Base-by-base conservation (phyloP, 2,797 vertebrate genomes). In the Alosa sapidissima region DNA sequence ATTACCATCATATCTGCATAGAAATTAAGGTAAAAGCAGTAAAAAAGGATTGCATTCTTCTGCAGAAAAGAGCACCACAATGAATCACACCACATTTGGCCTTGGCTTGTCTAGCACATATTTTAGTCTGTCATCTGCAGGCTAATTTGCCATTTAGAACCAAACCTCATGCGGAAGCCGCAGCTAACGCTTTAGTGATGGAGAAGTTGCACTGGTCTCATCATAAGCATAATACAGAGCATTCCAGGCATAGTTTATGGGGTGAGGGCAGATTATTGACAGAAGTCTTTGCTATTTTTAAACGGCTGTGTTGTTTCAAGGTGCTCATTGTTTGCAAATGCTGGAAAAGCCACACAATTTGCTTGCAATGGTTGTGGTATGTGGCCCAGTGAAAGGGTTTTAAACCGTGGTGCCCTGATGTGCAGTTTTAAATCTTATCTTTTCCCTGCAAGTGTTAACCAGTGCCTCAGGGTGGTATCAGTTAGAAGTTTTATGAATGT, bases 221-320 rank as follows among this genome's bases (percentile, higher is more conserved):
- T 78, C 72, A 78, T 47, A 45, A 7, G 16, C 72, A 78, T 47
- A 78, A 78, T 33, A 47, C 41, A 21, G 5, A 19, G 19, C 72
- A 78, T 78, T 78, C 72, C 72, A 21, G 72, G 72, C 72, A 78
- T 78, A 78, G 72, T 41, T 45, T 33, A 19, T 16, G 68, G 68
- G 24, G 36, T 45, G 68, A 75, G 68, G 36, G 68, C 68, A 16
- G 68, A 75, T 14, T 45, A 41, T 75, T 45, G 68, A 75, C 68
- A 13, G 68, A 75, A 41, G 68, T 78, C 72, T 78, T 75, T 45
- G 72, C 72, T 78, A 78, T 78, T 78, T 78, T 78, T 45, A 47
- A 78, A 47, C 21, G 72, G 72, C 41, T 8, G 19, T 78, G 72
- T 78, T 78, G 72, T 78, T 78, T 78, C 72, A 78, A 78, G 72